Evolutionary conservation across 1,140 invertebrate species (phyloP), one percentile per base, ranked within the genome.

Genomic region (Myzus persicae): DNA sequence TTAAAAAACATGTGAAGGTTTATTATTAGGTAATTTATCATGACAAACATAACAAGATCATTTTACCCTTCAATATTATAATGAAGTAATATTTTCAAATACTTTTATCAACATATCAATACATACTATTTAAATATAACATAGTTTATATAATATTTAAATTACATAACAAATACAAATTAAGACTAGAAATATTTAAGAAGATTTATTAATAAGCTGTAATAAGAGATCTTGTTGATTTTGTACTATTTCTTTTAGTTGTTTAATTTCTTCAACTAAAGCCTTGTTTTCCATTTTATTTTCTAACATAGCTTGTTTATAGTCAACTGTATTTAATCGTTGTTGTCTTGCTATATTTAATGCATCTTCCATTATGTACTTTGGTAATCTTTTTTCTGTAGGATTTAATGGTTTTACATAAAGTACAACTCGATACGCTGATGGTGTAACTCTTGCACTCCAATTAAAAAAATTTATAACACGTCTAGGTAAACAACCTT

Each of bases 391-490:
- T 94, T 97, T 98, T 94, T 98, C 97, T 90, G 97, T 96, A 0
- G 97, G 97, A 95, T 97, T 98, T 31, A 98, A 95, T 0, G 97
- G 97, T 94, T 97, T 97, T 0, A 98, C 97, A 93, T 97, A 97
- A 8, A 98, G 94, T 6, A 97, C 97, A 3, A 97, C 97, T 93
- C 97, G 95, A 94, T 98, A 97, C 0, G 97, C 97, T 93, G 97
- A 97, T 0, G 97, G 97, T 0, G 97, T 96, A 0, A 98, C 96
- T 48, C 98, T 94, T 1, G 97, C 97, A 1, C 97, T 97, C 94
- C 97, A 97, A 94, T 97, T 97, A 7, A 98, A 94, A 22, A 97
- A 95, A 95, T 97, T 97, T 84, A 97, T 95, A 11, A 98, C 94
- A 94, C 96, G 96, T 67, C 95, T 95, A 0, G 97, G 97, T 67